Evolutionary conservation across 2,113 vertebrate species (phyloP).

Genomic region (Caranx melampygus): DNA sequence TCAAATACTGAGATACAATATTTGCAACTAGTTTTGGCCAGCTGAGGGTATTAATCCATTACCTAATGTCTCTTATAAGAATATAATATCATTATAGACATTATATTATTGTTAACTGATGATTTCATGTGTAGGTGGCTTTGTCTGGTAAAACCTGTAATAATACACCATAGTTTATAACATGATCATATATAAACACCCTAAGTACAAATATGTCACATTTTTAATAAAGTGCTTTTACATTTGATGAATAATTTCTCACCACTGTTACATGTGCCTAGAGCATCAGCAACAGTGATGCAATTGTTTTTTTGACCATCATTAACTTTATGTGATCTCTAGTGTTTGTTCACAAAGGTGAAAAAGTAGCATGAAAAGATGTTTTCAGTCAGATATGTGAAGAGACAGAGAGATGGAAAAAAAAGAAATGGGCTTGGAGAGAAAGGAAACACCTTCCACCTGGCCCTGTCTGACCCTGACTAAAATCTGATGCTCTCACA

Average conservation of each 20-base stretch:
- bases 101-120: neutral
- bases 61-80: neutral
- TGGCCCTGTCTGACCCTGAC: constrained; percentile 94
- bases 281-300: neutral
- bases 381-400: neutral
- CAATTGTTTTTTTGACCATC: neutral
- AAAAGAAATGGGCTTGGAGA: neutral
- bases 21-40: neutral
- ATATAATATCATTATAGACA: neutral
- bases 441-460: constrained; percentile 84
- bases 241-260: too few relatives aligned
- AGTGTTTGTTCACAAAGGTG: neutral
- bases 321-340: neutral
- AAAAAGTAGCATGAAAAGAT: neutral
- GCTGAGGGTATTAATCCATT: too few relatives aligned
- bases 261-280: neutral
- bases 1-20: neutral
- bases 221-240: too few relatives aligned
- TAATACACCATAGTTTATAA: neutral
- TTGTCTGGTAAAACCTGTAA: neutral
- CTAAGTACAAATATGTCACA: too few relatives aligned
- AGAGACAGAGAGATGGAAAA: neutral
- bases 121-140: neutral
- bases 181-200: too few relatives aligned
- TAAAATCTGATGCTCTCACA: constrained; percentile 84